Base-by-base conservation (phyloP, 2,888 invertebrate species). In the Melanostoma mellinum region DNA sequence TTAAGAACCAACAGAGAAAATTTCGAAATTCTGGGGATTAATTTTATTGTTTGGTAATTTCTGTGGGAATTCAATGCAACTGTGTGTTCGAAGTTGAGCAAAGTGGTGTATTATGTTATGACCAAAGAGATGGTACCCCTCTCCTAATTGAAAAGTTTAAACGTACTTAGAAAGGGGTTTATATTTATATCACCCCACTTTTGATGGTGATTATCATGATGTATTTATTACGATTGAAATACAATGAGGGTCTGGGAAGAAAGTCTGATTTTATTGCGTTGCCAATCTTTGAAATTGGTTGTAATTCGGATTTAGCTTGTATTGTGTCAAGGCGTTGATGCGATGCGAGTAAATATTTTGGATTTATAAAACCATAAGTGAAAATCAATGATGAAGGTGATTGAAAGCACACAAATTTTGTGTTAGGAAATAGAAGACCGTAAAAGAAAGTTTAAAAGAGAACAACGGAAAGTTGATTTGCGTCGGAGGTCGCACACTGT, bases 51-150 rank as follows among this genome's bases (percentile, higher is more conserved):
- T 38, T 48, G 63, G 30, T 73, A 78, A 78, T 82, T 73, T 68
- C 69, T 78, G 82, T 82, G 82, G 78, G 82, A 82, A 82, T 82
- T 2, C 65, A 63, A 60, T 58, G 63, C 82, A 56, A 77, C 78
- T 78, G 82, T 53, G 63, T 73, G 6, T 78, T 78, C 52, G 69
- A 73, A 68, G 78, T 73, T 73, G 53, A 40, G 10, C 61, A 44
- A 55, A 81, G 46, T 36, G 60, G 35, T 48, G 44, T 33, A 63
- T 36, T 20, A 32, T 32, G 36, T 4, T 35, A 20, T 72, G 8
- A 36, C 10, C 35, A 63, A 40, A 20, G 30, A n/a, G 3, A 30
- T 40, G 20, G 38, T 32, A 74, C 55, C 50, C 68, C 46, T 40
- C 42, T 53, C 10, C 5, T 56, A 55, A 53, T 53, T 48, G 60